Conservation (phyloP, 2,888 invertebrate species). For the Nephrocerus scutellatus region DNA sequence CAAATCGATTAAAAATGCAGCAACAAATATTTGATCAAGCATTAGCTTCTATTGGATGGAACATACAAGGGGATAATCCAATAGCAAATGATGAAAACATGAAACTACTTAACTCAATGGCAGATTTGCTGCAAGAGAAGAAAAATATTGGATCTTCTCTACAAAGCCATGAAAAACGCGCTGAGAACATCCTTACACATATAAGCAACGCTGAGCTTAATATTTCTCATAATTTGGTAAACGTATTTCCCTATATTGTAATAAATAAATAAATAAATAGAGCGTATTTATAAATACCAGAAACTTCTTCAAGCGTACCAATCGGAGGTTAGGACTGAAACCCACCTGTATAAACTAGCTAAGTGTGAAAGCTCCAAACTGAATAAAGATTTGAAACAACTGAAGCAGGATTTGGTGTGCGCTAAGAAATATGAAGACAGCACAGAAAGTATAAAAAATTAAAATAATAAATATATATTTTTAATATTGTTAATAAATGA, state of each 20-base stretch:
- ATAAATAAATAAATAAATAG: no score
- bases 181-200: slow-evolving; percentile 49
- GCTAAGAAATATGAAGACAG: slow-evolving; percentile 31
- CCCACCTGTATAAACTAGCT: slow-evolving; percentile 48
- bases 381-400: slow-evolving; percentile 33
- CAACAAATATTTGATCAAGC: slow-evolving; percentile 34
- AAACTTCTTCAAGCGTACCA: slow-evolving; percentile 61
- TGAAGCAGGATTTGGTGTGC: slow-evolving; percentile 33
- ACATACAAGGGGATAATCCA: slow-evolving; percentile 66
- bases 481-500: neutral
- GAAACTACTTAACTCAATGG: slow-evolving; percentile 46
- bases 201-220: slow-evolving; percentile 51
- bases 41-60: slow-evolving; percentile 39
- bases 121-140: slow-evolving; percentile 48
- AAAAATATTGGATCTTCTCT: slow-evolving; percentile 46
- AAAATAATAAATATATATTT: neutral
- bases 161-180: slow-evolving; percentile 48
- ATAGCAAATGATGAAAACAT: slow-evolving; percentile 69
- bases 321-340: slow-evolving; percentile 62
- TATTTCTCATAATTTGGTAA: slow-evolving; percentile 53
- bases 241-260: no score
- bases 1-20: slow-evolving; percentile 17
- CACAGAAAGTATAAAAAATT: slow-evolving; percentile 33
- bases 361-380: slow-evolving; percentile 45
- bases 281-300: slow-evolving; percentile 25